These are phyloP conservation scores for Stercorarius parasiticus DNA, from an alignment of 2,113 vertebrate genomes.

Conservation along the genomic window DNA sequence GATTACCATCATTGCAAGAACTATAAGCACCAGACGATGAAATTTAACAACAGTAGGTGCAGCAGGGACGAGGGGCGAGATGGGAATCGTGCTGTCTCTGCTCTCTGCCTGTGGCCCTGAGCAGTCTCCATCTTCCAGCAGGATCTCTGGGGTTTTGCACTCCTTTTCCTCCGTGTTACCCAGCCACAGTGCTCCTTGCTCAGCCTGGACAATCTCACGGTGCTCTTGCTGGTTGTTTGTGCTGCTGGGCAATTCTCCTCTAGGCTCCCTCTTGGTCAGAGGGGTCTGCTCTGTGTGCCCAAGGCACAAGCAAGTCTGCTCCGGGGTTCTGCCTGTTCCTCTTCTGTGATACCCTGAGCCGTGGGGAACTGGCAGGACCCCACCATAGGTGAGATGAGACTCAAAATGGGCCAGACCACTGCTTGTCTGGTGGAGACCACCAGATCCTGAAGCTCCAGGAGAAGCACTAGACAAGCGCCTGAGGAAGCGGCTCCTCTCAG, in stretches of 20 bases:
- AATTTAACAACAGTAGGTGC: slow-evolving; percentile 43
- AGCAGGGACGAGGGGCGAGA: neutral
- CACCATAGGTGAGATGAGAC: neutral
- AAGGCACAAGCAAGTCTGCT: neutral
- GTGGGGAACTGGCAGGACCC: neutral
- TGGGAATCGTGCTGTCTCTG: slow-evolving; percentile 4
- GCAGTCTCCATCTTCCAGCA: neutral
- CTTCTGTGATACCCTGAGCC: neutral
- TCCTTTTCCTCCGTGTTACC: neutral
- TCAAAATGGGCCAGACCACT: neutral
- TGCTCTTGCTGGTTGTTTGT: neutral
- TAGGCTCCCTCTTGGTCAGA: neutral
- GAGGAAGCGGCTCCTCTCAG: neutral
- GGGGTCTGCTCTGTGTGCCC: neutral
- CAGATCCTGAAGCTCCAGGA: neutral
- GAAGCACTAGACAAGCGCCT: neutral
- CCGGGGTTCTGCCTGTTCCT: neutral
- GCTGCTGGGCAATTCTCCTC: neutral
- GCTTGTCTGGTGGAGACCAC: neutral
- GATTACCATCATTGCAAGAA: slow-evolving; percentile 37
- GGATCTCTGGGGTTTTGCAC: neutral
- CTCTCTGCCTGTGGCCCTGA: neutral
- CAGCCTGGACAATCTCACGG: neutral
- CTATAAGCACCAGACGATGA: slow-evolving; percentile 55
- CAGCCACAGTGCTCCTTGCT: neutral